These are phyloP conservation scores for Heterocephalus glaber DNA, from an alignment of 2,113 vertebrate species.

Conservation along the genomic window DNA sequence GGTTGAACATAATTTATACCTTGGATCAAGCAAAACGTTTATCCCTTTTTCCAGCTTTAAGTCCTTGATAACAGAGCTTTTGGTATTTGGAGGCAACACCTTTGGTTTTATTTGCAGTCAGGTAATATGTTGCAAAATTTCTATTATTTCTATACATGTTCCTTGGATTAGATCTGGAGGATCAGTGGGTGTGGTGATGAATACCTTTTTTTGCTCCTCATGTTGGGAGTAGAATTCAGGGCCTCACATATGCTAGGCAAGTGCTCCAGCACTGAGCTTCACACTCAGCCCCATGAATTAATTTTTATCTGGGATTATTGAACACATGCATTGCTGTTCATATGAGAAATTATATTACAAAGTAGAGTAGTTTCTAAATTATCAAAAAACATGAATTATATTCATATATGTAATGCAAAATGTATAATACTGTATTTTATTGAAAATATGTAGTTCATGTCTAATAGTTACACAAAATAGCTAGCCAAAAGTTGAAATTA, in stretches of 20 bases:
- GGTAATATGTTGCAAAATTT: constrained; percentile 45
- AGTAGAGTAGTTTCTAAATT: constrained; percentile 38
- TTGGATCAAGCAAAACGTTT: constrained; percentile 43
- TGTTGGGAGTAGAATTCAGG: neutral
- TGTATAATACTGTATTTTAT: neutral
- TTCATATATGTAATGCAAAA: constrained; percentile 43
- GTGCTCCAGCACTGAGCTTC: neutral
- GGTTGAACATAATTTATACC: constrained; percentile 19
- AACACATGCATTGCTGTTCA: constrained; percentile 6
- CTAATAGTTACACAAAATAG: neutral
- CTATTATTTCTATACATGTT: neutral
- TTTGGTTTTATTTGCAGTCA: constrained; percentile 31
- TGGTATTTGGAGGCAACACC: constrained; percentile 47
- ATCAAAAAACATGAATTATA: constrained; percentile 56
- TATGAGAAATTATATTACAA: constrained; percentile 25
- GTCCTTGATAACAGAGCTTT: constrained; percentile 55
- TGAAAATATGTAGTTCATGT: constrained; percentile 37
- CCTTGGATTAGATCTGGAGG: constrained; percentile 38
- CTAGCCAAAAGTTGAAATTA: constrained; percentile 57
- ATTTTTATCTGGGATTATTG: constrained; percentile 40
- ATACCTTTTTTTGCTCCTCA: neutral
- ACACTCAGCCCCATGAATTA: neutral
- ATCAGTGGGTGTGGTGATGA: constrained; percentile 1
- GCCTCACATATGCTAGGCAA: neutral
- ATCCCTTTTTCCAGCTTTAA: neutral